Evolutionary conservation across 2,113 vertebrate species (phyloP).

Genomic region (Corythornis vintsioides): DNA sequence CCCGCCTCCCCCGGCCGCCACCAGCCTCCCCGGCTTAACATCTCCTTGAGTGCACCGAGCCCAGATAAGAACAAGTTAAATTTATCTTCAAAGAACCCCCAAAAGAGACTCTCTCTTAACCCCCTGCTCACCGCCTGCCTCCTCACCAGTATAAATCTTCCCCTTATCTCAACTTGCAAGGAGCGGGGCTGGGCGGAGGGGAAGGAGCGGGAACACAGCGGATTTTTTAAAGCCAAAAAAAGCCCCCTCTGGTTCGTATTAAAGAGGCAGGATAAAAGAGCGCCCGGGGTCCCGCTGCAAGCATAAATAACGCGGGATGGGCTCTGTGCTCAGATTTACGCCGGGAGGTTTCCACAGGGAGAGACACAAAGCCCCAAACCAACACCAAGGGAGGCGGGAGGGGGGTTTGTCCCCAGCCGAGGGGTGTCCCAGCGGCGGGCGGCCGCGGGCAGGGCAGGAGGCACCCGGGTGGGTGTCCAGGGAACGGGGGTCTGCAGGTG

Average conservation of each 20-base stretch:
- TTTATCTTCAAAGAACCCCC: slow-evolving; percentile 70
- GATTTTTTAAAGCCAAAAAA: slow-evolving; percentile 4
- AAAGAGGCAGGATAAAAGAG: slow-evolving; percentile 63
- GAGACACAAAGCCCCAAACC: background rate
- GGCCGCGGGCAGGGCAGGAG: background rate
- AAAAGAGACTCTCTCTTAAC: slow-evolving; percentile 48
- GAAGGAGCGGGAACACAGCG: background rate
- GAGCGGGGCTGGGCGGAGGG: background rate
- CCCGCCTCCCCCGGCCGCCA: background rate
- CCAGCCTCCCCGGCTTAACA: background rate
- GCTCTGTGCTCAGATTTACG: slow-evolving; percentile 28
- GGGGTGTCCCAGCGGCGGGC: background rate
- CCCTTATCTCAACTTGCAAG: slow-evolving; percentile 60
- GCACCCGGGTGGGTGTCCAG: rapidly evolving
- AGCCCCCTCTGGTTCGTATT: slow-evolving; percentile 62
- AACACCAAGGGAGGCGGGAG: background rate
- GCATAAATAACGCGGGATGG: slow-evolving; percentile 52
- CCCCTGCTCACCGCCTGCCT: slow-evolving; percentile 12
- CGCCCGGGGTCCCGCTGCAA: background rate
- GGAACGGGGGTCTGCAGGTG: background rate
- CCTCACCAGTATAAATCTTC: slow-evolving; percentile 41
- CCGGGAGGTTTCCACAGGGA: background rate
- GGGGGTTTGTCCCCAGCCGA: background rate
- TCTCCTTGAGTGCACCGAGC: slow-evolving; percentile 22
- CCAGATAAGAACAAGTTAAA: slow-evolving; percentile 65